These are phyloP conservation scores for Drosophila subsilvestris DNA, from an alignment of 2,888 invertebrate species.

Conservation along the genomic window DNA sequence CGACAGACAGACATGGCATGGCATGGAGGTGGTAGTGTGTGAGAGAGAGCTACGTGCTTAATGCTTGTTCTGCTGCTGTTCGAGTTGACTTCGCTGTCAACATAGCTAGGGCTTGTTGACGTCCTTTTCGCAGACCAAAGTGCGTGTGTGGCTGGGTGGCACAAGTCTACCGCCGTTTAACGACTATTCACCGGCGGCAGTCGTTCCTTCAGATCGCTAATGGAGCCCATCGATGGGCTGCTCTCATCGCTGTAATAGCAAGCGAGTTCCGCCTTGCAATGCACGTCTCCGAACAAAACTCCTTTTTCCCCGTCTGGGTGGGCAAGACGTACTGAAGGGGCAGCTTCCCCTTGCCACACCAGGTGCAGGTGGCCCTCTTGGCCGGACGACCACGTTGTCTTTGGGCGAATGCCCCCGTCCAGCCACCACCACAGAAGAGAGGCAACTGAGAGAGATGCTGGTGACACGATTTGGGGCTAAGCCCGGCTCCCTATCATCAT, in stretches of 20 bases:
- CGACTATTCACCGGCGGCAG: too few species aligned
- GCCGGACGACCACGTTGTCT: slow-evolving; percentile 88
- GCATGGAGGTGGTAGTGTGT: slow-evolving; percentile 29
- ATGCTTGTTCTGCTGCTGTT: slow-evolving; percentile 73
- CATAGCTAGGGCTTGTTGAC: slow-evolving; percentile 84
- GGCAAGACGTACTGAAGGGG: slow-evolving; percentile 94
- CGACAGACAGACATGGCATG: slow-evolving; percentile 9
- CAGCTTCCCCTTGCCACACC: slow-evolving; percentile 93
- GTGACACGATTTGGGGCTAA: too few species aligned
- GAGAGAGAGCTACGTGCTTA: slow-evolving; percentile 51
- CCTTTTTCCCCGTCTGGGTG: slow-evolving; percentile 92
- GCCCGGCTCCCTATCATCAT: too few species aligned
- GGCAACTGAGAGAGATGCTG: too few species aligned
- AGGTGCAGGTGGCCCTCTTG: slow-evolving; percentile 90
- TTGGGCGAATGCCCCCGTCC: slow-evolving; percentile 27
- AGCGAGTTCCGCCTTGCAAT: slow-evolving; percentile 86
- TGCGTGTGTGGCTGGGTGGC: slow-evolving; percentile 75
- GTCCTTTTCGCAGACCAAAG: slow-evolving; percentile 82
- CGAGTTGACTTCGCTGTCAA: slow-evolving; percentile 76
- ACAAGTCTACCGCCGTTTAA: slow-evolving; percentile 50
- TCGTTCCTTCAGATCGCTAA: too few species aligned
- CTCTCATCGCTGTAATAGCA: too few species aligned
- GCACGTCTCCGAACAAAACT: slow-evolving; percentile 96
- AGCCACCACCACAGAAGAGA: too few species aligned
- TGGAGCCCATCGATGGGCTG: too few species aligned